Evolutionary conservation across 1,140 invertebrate genomes (phyloP), one percentile per base, ranked within the genome.

Genomic region (Pseudomyrmex dendroicus): DNA sequence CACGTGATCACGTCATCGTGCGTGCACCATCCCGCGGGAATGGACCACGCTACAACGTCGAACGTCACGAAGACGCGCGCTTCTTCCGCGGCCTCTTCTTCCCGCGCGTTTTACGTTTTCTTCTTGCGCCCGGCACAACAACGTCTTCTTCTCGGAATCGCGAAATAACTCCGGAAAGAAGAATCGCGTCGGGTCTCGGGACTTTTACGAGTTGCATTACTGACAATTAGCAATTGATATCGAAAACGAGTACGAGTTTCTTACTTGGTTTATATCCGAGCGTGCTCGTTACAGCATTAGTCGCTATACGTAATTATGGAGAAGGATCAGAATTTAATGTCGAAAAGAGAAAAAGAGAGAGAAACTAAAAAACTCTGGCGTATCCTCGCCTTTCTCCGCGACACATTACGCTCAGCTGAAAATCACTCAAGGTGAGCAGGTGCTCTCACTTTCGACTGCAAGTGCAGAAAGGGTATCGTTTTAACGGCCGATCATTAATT

Each of bases 1-100:
- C 91, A 91, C 91, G 91, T 92, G 91, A 89, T 91, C 91, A 89
- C 91, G 91, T 92, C 90, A 92, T 91, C 91, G 89, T 91, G 91
- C 91, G 91, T 92, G 91, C 87, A 85, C 80, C 84, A 82, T 74
- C 61, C 70, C 78, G 67, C 57, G 61, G 88, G 85, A 85, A 92
- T 92, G 91, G 91, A 90, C 91, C 91, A 91, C 90, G 90, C 84
- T 89, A 83, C 84, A 61, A 74, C 57, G 76, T 44, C 83, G 67
- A 73, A 83, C 86, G 87, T 89, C 87, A 89, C 87, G 87, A 85
- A 85, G 76, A 80, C 76, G 20, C 57, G 17, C 56, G 50, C 20
- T 63, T n/a, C 35, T 35, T 35, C 35, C 35, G 35, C 35, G 35
- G 35, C 35, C 35, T 35, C 35, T 7, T 35, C 35, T 35, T 35